Conservation (phyloP, 2,113 vertebrate species). For the Leptosomus discolor region DNA sequence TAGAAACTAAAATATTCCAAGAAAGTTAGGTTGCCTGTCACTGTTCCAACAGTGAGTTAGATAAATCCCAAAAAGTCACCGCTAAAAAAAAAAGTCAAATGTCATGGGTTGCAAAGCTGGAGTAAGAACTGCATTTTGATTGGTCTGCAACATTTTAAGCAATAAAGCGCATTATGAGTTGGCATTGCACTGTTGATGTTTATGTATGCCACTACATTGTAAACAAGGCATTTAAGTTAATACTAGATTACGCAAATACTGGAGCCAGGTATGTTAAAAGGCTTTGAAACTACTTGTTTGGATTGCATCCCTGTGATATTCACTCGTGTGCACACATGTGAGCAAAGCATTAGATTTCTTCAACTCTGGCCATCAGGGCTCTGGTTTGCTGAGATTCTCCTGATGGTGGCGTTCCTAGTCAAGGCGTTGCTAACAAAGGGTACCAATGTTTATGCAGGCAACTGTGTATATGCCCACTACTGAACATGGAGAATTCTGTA, state of each 20-base stretch:
- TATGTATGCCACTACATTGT: neutral
- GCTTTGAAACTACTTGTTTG: neutral
- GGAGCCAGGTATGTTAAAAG: neutral
- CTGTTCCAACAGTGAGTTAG: neutral
- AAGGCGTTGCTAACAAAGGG: neutral
- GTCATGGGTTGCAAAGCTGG: neutral
- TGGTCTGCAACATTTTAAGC: neutral
- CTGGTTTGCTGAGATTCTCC: neutral
- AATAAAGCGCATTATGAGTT: neutral
- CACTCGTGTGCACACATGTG: neutral
- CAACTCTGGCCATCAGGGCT: neutral
- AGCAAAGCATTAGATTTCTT: neutral
- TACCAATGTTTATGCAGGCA: fast-evolving
- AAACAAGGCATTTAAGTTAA: neutral
- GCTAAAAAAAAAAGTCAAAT: neutral
- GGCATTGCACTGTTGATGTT: neutral
- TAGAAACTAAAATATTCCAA: neutral
- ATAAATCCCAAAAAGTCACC: neutral
- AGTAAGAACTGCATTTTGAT: neutral
- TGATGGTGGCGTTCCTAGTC: fast-evolving
- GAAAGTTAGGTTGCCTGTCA: slow-evolving; percentile 34
- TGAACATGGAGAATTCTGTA: too few species aligned
- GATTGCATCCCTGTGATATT: fast-evolving
- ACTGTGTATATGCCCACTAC: neutral
- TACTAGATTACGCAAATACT: neutral